These are phyloP conservation scores for Lithophane socia DNA, from an alignment of 2,888 invertebrate species.

Conservation along the genomic window DNA sequence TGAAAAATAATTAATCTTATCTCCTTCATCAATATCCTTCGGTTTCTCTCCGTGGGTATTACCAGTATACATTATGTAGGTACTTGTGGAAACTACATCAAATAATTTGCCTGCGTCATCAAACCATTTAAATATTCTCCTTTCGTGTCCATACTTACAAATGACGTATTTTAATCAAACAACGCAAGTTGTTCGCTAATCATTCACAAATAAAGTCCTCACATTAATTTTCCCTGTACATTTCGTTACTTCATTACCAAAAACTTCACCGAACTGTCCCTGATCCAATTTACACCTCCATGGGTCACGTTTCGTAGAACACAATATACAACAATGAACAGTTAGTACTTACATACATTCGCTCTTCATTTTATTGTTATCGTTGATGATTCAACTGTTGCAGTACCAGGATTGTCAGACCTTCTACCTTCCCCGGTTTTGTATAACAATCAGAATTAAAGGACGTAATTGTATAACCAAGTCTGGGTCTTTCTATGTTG, in stretches of 20 bases:
- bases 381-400: constrained; percentile 77
- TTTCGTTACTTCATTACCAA: constrained; percentile 38
- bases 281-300: constrained; percentile 71
- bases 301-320: constrained; percentile 77
- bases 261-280: constrained; percentile 62
- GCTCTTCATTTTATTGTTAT: constrained; percentile 76
- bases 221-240: constrained; percentile 29
- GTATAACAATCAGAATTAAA: constrained; percentile 39
- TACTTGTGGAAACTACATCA: not conserved
- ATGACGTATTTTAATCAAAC: constrained; percentile 35
- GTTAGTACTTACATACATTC: constrained; percentile 66
- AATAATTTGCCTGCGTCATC: constrained; percentile 5
- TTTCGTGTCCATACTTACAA: constrained; percentile 20
- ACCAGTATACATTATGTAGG: not conserved
- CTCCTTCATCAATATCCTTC: not conserved
- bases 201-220: constrained; percentile 34
- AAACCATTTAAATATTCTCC: constrained; percentile 24
- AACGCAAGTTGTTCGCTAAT: constrained; percentile 20
- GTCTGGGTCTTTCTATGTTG: constrained; percentile 67
- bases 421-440: constrained; percentile 65
- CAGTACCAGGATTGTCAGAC: constrained; percentile 70
- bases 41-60: not conserved
- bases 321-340: constrained; percentile 65
- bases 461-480: constrained; percentile 43
- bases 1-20: not conserved